Evolutionary conservation across 2,113 vertebrate genomes (phyloP).

Genomic region (Catharus bicknelli): DNA sequence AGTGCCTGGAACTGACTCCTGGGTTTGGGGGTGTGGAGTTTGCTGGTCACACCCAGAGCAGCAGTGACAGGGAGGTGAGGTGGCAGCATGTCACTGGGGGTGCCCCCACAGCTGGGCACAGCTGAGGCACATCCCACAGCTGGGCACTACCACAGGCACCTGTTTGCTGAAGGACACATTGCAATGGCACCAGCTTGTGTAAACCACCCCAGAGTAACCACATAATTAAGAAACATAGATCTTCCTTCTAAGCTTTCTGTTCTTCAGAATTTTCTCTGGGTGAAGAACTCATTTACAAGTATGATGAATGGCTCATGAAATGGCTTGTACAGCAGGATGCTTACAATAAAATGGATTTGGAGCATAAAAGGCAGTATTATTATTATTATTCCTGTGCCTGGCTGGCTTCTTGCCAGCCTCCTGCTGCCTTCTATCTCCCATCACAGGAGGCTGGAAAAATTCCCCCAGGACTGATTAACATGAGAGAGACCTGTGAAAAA

Average conservation of each 20-base stretch:
- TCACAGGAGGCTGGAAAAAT: not conserved
- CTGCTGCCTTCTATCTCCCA: conserved; percentile 18
- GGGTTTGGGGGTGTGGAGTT: not conserved
- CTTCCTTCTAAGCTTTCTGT: not conserved
- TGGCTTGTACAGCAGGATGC: not conserved
- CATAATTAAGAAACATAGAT: not conserved
- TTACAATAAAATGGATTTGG: not conserved
- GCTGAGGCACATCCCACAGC: not conserved
- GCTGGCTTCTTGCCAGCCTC: not conserved
- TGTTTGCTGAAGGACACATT: not conserved
- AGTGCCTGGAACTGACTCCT: not conserved
- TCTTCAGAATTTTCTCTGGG: not conserved
- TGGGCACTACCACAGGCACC: not conserved
- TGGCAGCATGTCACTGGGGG: too few species aligned
- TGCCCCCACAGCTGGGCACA: not conserved
- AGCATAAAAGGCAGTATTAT: not conserved
- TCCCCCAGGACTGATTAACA: not conserved
- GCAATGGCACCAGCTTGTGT: not conserved
- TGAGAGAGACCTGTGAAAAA: not conserved
- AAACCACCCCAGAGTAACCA: not conserved
- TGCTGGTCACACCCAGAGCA: not conserved
- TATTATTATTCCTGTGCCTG: not conserved
- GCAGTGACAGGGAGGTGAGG: rapidly evolving
- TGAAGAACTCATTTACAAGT: not conserved
- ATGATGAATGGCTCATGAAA: not conserved